phyloP scores from a whole-genome alignment of 2,888 invertebrate genomes.

The Lasiommata megera region DNA sequence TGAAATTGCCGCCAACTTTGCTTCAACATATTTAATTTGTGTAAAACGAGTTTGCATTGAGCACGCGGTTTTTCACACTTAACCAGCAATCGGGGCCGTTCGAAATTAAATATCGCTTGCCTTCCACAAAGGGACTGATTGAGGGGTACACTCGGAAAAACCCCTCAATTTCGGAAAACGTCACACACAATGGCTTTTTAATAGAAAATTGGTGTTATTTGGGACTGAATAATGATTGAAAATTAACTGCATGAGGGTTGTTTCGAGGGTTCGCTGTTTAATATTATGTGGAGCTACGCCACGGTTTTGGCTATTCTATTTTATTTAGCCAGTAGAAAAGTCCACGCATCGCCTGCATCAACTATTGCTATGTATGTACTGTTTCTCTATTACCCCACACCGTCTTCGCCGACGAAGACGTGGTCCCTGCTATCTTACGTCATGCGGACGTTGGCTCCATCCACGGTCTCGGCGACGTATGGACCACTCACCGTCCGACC shows the following conservation, averaged over 20 bases:
- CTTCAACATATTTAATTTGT: background rate
- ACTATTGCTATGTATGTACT: too few species aligned
- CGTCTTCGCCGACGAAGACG: too few species aligned
- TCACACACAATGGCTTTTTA: constrained; percentile 48
- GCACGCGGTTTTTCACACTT: constrained; percentile 15
- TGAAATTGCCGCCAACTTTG: too few species aligned
- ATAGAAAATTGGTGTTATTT: constrained; percentile 18
- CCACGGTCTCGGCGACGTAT: too few species aligned
- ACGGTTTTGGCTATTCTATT: too few species aligned
- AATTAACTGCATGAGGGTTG: constrained; percentile 3
- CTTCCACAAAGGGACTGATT: constrained; percentile 46
- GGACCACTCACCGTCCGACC: too few species aligned
- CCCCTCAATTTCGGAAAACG: constrained; percentile 62
- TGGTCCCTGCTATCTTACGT: too few species aligned
- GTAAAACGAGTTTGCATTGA: constrained; percentile 14
- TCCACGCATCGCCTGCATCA: too few species aligned
- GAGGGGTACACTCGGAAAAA: constrained; percentile 45
- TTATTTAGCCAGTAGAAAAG: too few species aligned
- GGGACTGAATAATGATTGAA: constrained; percentile 14
- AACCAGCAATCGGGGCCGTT: constrained; percentile 21
- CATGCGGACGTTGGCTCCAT: too few species aligned
- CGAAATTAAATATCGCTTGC: constrained; percentile 34
- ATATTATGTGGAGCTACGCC: background rate
- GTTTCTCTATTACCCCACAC: too few species aligned
- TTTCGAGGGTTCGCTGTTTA: background rate